Percentiles rank a stretch among this genome's conserved stretches.
Evolutionary conservation across 2,797 vertebrate genomes (phyloP).

Genomic region (Schizopygopsis pylzovi): DNA sequence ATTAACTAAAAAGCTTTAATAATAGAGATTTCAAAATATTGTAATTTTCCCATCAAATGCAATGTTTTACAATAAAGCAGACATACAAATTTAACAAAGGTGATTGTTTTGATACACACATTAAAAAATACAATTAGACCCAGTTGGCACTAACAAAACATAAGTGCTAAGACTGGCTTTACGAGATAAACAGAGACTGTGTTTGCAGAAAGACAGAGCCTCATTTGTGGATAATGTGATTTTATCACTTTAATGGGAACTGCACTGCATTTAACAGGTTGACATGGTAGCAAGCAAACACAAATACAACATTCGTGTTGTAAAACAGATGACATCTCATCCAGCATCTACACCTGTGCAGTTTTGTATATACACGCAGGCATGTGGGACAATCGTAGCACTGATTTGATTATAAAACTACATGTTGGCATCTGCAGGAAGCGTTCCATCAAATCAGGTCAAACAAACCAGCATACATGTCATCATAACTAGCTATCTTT

Average conservation of each 20-base stretch:
- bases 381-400: constrained; percentile 1
- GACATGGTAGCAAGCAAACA: background rate
- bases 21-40: background rate
- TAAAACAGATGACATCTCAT: constrained; percentile 53
- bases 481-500: constrained; percentile 69
- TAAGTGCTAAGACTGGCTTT: background rate
- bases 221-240: background rate
- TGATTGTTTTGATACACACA: background rate
- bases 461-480: constrained; percentile 66
- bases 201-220: background rate
- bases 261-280: background rate
- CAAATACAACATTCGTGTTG: background rate
- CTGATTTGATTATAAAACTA: constrained; percentile 60
- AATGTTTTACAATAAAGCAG: background rate
- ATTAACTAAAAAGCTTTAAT: background rate
- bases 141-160: background rate
- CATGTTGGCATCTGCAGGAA: constrained; percentile 66
- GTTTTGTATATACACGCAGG: constrained; percentile 47
- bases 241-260: background rate
- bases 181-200: background rate
- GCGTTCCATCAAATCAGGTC: constrained; percentile 60
- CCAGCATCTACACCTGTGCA: constrained; percentile 59
- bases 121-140: background rate
- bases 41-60: background rate
- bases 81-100: background rate